phyloP scores from a whole-genome alignment of 2,888 invertebrate genomes.

The Acrocyrtus sp. region DNA sequence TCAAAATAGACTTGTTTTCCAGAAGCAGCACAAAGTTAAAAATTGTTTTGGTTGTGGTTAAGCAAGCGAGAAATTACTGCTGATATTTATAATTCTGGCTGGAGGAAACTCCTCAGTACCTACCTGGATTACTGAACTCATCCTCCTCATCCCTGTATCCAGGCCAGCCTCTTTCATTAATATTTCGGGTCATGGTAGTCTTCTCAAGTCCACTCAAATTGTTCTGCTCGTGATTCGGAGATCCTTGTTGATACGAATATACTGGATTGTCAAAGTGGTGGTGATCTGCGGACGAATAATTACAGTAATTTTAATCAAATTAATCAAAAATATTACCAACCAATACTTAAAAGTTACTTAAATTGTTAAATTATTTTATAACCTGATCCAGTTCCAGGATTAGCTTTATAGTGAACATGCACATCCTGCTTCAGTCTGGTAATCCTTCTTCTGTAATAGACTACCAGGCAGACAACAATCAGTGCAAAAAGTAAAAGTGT shows the following conservation, averaged over 20 bases:
- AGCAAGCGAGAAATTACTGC: no score
- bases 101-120: no score
- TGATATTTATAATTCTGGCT: no score
- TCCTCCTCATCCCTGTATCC: conserved; percentile 69
- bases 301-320: no score
- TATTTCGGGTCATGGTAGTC: conserved; percentile 69
- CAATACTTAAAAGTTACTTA: not conserved
- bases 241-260: conserved; percentile 76
- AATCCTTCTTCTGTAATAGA: conserved; percentile 85
- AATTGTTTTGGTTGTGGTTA: no score
- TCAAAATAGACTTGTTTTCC: conserved; percentile 40
- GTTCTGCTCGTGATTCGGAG: conserved; percentile 65
- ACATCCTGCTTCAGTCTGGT: conserved; percentile 86
- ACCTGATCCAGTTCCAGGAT: conserved; percentile 69
- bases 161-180: conserved; percentile 71
- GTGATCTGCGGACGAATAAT: conserved; percentile 77
- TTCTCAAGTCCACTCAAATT: conserved; percentile 64
- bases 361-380: no score
- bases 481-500: conserved; percentile 74
- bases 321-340: not conserved
- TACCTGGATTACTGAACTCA: conserved; percentile 65
- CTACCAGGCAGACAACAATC: conserved; percentile 73
- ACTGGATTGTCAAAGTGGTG: conserved; percentile 94
- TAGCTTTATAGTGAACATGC: conserved; percentile 86
- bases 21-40: conserved; percentile 25